Percentiles rank a stretch among this genome's conserved stretches.
These are phyloP conservation scores for Suncus etruscus DNA, from an alignment of 2,113 vertebrate genomes.

Conservation along the genomic window DNA sequence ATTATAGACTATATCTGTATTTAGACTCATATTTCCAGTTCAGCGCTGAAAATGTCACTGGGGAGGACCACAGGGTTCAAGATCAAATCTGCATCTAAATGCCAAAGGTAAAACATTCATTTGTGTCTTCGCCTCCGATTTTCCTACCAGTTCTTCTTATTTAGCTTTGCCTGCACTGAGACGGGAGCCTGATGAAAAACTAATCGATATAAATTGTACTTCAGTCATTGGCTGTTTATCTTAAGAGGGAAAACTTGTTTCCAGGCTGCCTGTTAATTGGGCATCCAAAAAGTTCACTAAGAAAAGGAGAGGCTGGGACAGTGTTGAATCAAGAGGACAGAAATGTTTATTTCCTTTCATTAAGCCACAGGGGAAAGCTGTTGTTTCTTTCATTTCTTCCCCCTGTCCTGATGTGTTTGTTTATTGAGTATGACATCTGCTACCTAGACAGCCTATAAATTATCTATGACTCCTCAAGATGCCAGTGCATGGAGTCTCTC, in stretches of 20 bases:
- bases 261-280: conserved; percentile 56
- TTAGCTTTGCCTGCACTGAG: conserved; percentile 64
- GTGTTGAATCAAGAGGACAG: neutral
- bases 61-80: conserved; percentile 65
- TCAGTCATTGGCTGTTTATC: conserved; percentile 76
- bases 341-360: conserved; percentile 56
- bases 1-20: conserved; percentile 65
- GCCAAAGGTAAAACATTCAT: conserved; percentile 83
- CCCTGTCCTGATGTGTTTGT: conserved; percentile 29
- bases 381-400: conserved; percentile 27
- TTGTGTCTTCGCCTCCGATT: conserved; percentile 71
- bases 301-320: neutral
- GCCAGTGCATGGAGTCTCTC: neutral
- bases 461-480: conserved; percentile 61
- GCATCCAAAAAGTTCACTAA: conserved; percentile 71
- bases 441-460: conserved; percentile 54
- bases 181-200: conserved; percentile 80
- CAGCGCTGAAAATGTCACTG: conserved; percentile 68
- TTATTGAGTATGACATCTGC: conserved; percentile 47
- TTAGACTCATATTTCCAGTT: conserved; percentile 71
- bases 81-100: conserved; percentile 75
- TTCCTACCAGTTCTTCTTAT: conserved; percentile 75
- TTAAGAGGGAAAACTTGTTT: conserved; percentile 74
- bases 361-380: conserved; percentile 32
- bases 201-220: conserved; percentile 81